Base-by-base conservation (phyloP, 2,888 invertebrate genomes). In the Eulithis testata region DNA sequence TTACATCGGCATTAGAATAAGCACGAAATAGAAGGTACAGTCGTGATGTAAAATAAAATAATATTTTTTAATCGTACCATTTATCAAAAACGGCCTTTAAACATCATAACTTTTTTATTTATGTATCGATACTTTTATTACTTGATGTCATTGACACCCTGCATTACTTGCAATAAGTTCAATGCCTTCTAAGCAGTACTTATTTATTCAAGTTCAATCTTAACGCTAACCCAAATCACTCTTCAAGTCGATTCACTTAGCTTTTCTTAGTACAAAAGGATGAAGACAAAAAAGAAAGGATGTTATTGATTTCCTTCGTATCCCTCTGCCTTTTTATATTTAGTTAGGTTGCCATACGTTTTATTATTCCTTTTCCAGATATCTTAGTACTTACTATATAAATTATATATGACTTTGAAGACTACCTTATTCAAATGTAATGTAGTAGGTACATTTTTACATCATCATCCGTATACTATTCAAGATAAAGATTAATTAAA, bases 201-300 rank as follows among this genome's bases (percentile, higher is more conserved):
- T 54, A 49, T 49, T 44, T 60, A 52, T 60, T 52, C n/a, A 51
- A 51, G 14, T 59, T 51, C 55, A 65, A 57, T 31, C 47, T 65
- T 58, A 4, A 31, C 31, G 40, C 40, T 40, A 40, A 40, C 40
- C 40, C 40, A 40, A 40, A 40, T 40, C 69, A 66, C 60, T 62
- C 58, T 65, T 65, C 52, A 65, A 57, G 60, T 67, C 59, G 56
- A 68, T 65, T 59, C 44, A 65, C 66, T 69, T 61, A 60, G 62
- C 58, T 63, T 64, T 71, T 65, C 21, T 9, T 51, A 65, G 60
- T 68, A 54, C 50, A 54, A 57, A 63, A 53, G 37, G 49, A 60
- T 36, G 40, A 11, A 58, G 54, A 57, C 21, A 21, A 60, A 45
- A 50, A 57, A 37, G 50, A 68, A 66, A 63, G 54, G 31, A 31